phyloP scores from a whole-genome alignment of 1,140 invertebrate species.

The Vollenhovia emeryi region DNA sequence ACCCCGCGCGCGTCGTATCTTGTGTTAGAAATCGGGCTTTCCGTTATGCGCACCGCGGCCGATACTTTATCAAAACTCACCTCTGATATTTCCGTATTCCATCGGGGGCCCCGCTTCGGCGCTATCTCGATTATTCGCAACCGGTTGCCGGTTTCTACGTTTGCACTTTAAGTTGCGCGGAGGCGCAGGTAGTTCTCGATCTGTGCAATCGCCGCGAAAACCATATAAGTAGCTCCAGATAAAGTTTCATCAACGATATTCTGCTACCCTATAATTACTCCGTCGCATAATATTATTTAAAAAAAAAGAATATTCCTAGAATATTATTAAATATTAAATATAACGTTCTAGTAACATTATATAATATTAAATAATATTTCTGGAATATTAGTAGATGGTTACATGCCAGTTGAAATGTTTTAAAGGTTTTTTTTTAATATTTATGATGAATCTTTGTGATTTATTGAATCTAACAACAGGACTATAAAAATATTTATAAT shows the following conservation, averaged over 20 bases:
- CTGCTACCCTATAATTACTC: too few relatives aligned
- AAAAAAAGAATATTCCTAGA: too few relatives aligned
- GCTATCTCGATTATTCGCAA: conserved; percentile 57
- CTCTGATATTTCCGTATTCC: conserved; percentile 62
- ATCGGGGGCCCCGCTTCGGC: conserved; percentile 18
- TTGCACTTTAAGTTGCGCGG: conserved; percentile 29
- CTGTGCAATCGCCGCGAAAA: neutral
- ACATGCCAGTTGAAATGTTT: too few relatives aligned
- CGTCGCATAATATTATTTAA: too few relatives aligned
- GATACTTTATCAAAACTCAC: conserved; percentile 52
- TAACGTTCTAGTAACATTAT: too few relatives aligned
- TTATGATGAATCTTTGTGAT: too few relatives aligned
- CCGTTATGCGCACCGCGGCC: conserved; percentile 39
- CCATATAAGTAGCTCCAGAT: neutral
- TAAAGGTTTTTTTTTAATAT: too few relatives aligned
- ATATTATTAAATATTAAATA: too few relatives aligned
- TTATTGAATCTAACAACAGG: too few relatives aligned
- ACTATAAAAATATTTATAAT: too few relatives aligned
- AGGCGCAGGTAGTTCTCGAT: conserved; percentile 23
- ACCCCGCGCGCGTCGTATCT: conserved; percentile 40
- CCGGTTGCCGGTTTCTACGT: conserved; percentile 39
- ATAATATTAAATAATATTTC: too few relatives aligned
- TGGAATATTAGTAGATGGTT: too few relatives aligned
- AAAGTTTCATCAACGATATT: neutral
- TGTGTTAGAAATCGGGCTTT: conserved; percentile 61